Evolutionary conservation across 1,140 invertebrate species (phyloP).

Genomic region (Diabrotica virgifera): DNA sequence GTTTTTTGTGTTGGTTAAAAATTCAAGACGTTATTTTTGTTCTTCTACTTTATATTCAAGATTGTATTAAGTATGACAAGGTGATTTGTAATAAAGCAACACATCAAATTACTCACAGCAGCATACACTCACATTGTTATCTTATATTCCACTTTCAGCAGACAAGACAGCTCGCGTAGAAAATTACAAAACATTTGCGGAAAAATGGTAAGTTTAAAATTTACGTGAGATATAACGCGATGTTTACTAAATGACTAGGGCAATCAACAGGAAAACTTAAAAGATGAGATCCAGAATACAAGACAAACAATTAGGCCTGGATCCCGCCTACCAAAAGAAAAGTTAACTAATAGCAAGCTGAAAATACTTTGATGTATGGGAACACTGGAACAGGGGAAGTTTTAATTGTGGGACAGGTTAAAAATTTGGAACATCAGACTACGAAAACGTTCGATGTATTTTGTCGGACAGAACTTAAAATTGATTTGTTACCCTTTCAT

Average conservation of each 20-base stretch:
- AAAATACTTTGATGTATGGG: too few species aligned
- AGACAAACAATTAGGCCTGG: too few species aligned
- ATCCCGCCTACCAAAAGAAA: too few species aligned
- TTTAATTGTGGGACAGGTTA: too few species aligned
- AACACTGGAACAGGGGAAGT: too few species aligned
- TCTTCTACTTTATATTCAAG: neutral
- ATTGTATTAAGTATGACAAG: conserved; percentile 1
- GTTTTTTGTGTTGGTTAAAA: neutral
- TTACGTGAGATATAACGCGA: neutral
- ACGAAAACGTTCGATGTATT: too few species aligned
- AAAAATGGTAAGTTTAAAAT: neutral
- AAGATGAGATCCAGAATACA: neutral
- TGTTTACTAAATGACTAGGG: neutral
- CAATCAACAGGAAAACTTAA: neutral
- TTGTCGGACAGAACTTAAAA: too few species aligned
- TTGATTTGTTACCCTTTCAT: too few species aligned
- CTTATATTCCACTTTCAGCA: neutral
- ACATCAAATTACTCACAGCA: neutral
- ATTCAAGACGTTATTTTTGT: neutral
- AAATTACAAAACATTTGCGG: neutral
- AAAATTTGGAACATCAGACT: too few species aligned
- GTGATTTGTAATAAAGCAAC: neutral
- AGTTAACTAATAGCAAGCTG: too few species aligned
- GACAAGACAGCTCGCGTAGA: neutral
- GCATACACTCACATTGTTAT: neutral